phyloP scores from a whole-genome alignment of 2,113 vertebrate species.

The Amia ocellicauda region DNA sequence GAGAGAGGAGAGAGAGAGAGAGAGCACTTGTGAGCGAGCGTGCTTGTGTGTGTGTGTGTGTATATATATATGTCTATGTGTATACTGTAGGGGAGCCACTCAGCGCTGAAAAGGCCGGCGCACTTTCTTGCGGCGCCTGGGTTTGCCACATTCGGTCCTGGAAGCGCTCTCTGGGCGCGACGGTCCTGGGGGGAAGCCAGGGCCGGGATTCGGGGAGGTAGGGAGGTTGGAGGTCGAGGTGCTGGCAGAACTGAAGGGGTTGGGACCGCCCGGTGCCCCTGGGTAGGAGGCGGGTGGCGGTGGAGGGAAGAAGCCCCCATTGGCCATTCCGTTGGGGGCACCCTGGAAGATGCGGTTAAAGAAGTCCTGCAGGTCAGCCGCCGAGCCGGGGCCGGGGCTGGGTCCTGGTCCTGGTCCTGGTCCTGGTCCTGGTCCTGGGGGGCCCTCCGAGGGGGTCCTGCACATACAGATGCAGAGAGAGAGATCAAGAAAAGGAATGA shows the following conservation, averaged over 20 bases:
- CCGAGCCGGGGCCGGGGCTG: too few relatives aligned
- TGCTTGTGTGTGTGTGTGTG: slow-evolving; percentile 40
- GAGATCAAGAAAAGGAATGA: background rate
- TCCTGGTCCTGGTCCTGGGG: slow-evolving; percentile 52
- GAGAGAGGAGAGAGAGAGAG: slow-evolving; percentile 27
- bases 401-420: too few relatives aligned
- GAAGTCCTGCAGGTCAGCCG: slow-evolving; percentile 83
- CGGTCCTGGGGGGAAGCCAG: slow-evolving; percentile 60
- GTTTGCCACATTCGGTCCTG: slow-evolving; percentile 67
- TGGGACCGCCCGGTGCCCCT: slow-evolving; percentile 37
- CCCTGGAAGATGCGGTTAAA: slow-evolving; percentile 83
- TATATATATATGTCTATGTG: slow-evolving; percentile 29
- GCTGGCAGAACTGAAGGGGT: too few relatives aligned
- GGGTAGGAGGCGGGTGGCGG: slow-evolving; percentile 51
- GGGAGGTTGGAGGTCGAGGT: too few relatives aligned
- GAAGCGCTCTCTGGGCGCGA: slow-evolving; percentile 50
- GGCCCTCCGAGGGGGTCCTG: slow-evolving; percentile 68
- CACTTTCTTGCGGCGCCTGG: slow-evolving; percentile 77
- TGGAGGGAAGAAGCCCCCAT: slow-evolving; percentile 74
- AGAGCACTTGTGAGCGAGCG: slow-evolving; percentile 36
- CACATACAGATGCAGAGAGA: slow-evolving; percentile 1
- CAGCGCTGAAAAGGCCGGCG: slow-evolving; percentile 86
- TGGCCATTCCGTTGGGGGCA: slow-evolving; percentile 66
- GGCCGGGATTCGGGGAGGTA: slow-evolving; percentile 56
- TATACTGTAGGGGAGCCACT: slow-evolving; percentile 46